phyloP scores from a whole-genome alignment of 1,140 invertebrate genomes.

The Apis dorsata region DNA sequence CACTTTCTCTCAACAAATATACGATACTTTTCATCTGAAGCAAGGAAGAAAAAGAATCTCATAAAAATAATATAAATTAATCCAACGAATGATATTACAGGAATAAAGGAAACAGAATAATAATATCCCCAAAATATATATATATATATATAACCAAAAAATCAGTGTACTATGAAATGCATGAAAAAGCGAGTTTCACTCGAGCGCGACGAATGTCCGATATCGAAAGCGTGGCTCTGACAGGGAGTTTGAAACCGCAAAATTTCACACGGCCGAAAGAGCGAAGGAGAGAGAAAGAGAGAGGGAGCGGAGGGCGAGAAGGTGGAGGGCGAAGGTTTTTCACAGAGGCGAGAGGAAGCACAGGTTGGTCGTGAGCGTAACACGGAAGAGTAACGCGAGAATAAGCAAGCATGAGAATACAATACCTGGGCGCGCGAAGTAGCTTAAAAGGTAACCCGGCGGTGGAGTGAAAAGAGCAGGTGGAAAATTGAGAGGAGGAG shows the following conservation, averaged over 20 bases:
- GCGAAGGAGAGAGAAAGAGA: no score
- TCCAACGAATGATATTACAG: no score
- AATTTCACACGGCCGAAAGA: no score
- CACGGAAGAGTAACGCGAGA: conserved; percentile 13
- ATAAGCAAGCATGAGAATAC: conserved; percentile 21
- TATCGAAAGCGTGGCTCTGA: not conserved
- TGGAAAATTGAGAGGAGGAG: conserved; percentile 8
- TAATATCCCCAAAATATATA: no score
- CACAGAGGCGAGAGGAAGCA: no score
- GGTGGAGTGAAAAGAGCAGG: not conserved
- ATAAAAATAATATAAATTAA: no score
- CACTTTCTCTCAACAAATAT: no score
- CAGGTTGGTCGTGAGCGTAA: not conserved
- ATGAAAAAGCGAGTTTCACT: not conserved
- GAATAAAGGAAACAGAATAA: not conserved
- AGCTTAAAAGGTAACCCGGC: conserved; percentile 19
- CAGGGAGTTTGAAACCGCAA: not conserved
- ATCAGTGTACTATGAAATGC: not conserved
- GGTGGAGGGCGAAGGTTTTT: not conserved
- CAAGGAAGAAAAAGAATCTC: not conserved
- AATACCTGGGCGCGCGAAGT: not conserved
- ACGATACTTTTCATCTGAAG: no score
- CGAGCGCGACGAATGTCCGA: not conserved
- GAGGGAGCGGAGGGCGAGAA: no score
- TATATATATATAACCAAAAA: not conserved